phyloP scores from a whole-genome alignment of 1,140 invertebrate genomes.

The Kradibia gibbosae region DNA sequence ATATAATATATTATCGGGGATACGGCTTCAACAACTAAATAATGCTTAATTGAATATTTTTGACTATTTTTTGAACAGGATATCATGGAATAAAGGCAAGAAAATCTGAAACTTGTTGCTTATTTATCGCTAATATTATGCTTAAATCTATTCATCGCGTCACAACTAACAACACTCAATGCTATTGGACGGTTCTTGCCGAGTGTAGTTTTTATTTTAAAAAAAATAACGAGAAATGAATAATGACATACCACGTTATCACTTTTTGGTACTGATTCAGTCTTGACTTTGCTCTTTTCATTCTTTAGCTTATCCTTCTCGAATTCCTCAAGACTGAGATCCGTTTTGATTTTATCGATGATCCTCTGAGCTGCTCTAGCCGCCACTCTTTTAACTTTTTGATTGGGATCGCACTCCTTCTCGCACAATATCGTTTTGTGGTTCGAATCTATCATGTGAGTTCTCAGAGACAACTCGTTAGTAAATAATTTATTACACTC shows the following conservation, averaged over 20 bases:
- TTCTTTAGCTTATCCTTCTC: slow-evolving; percentile 56
- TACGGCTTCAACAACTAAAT: too few species aligned
- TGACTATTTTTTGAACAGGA: too few species aligned
- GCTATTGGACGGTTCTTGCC: neutral
- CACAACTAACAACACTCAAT: too few species aligned
- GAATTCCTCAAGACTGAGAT: slow-evolving; percentile 63
- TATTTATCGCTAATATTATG: too few species aligned
- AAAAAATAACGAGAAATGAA: too few species aligned
- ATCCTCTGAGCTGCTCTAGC: slow-evolving; percentile 70
- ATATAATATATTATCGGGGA: too few species aligned
- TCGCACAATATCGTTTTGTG: slow-evolving; percentile 67
- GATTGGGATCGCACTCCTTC: slow-evolving; percentile 69
- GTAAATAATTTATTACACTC: slow-evolving; percentile 67
- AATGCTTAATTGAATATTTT: too few species aligned
- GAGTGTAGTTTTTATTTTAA: too few species aligned
- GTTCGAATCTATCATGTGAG: slow-evolving; percentile 69
- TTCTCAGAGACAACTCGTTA: slow-evolving; percentile 68
- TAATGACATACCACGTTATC: neutral
- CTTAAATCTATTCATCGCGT: too few species aligned
- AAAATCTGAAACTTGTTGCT: too few species aligned
- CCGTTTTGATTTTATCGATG: slow-evolving; percentile 69
- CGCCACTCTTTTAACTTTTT: slow-evolving; percentile 67
- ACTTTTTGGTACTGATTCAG: slow-evolving; percentile 8
- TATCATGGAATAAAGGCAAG: too few species aligned
- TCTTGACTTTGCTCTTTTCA: slow-evolving; percentile 48